Evolutionary conservation across 1,140 invertebrate genomes (phyloP), one percentile per base, ranked within the genome.

Genomic region (Bombus cullumanus): DNA sequence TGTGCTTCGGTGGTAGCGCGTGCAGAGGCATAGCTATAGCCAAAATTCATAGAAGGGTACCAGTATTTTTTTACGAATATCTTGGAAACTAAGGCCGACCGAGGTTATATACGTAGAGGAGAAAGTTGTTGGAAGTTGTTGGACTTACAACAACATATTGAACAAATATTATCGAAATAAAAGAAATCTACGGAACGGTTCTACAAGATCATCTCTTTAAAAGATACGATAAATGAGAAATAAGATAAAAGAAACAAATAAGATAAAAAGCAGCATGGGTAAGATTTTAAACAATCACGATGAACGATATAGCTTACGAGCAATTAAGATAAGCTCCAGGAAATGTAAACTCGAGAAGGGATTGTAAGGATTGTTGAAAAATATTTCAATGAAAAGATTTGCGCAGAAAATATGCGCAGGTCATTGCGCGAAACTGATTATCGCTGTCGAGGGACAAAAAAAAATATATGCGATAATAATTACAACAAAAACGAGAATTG

Each of bases 371-470:
- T 4, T 9, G 2, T 4, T 1, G 59, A 28, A 62, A 62, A 10
- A n/a, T n/a, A 62, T 13, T 62, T 62, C 3, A n/a, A 62, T 12
- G 28, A 59, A 4, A n/a, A 59, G 5, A 53, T 12, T n/a, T n/a
- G 4, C 3, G 0, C 12, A 62, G 10, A 4, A 13, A n/a, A n/a
- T 4, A 62, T 2, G 2, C 25, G 10, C 1, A 28, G 1, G 1
- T 10, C 28, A 9, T 59, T 59, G 0, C 3, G 10, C 9, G 0
- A n/a, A 62, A 13, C 5, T 62, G 28, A 62, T n/a, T 62, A n/a
- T n/a, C 59, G 3, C 28, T 25, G 10, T 62, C 8, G 28, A 28
- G 0, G 3, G 22, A 3, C 9, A 3, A 0, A 28, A 3, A 3
- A 28, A 62, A 13, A 62, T 13, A 13, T 62, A 5, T 28, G 10